Evolutionary conservation across 2,888 invertebrate genomes (phyloP), one percentile per base, ranked within the genome.

Genomic region (Eurytoma adleriae): DNA sequence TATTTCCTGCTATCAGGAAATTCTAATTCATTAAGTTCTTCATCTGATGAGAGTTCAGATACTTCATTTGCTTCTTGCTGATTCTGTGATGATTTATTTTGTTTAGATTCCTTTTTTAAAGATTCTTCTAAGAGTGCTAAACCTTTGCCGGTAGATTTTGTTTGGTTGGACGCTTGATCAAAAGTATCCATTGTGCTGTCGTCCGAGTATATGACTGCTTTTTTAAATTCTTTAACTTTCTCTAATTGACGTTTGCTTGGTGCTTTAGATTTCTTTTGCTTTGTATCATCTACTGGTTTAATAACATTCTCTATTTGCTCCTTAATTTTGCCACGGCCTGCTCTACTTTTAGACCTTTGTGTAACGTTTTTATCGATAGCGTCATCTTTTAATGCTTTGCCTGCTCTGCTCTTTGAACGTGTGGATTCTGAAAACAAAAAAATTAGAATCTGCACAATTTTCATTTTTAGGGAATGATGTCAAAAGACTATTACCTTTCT

Each of bases 181-280:
- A 79, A 59, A 3, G 86, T 82, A 18, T 90, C 89, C 81, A 86
- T 79, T 1, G 88, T 90, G 77, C 89, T 90, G 13, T 90, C 90
- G 50, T 90, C 90, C 0, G 90, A 88, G 67, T 90, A 90, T 67
- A 90, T 88, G 2, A 85, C 66, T 4, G 79, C 50, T 40, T 79
- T 80, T 3, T 84, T 81, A 0, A 70, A 10, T 18, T 68, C 56
- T 68, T 76, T 75, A 4, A 78, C 52, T 80, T 76, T 80, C 14
- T 74, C 54, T 48, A 16, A 12, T 20, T 12, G 20, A 27, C 10
- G 16, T 5, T 14, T 61, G 48, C 18, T 18, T n/a, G 50, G 14
- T n/a, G 24, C 24, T 57, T 75, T 48, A 57, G 64, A 57, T 61
- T 75, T 70, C 61, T 74, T 74, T 40, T 56, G 40, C 30, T 64